phyloP scores from a whole-genome alignment of 2,113 vertebrate species.

The Myodes glareolus region DNA sequence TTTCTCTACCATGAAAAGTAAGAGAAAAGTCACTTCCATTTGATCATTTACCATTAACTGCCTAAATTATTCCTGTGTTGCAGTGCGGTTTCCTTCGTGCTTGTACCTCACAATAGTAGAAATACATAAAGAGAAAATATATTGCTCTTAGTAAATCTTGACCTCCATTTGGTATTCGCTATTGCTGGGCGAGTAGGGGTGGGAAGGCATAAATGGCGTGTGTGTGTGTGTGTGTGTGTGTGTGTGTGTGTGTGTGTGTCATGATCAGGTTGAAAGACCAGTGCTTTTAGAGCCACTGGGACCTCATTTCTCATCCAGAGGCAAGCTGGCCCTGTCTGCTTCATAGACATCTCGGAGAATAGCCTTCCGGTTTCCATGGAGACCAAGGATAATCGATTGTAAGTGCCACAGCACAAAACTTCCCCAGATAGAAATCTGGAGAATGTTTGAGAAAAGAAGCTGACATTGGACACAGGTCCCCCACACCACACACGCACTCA shows the following conservation, averaged over 20 bases:
- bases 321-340: not conserved
- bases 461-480: not conserved
- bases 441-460: not conserved
- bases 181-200: not conserved
- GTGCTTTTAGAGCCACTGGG: not conserved
- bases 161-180: not conserved
- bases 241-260: not conserved
- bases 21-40: conserved; percentile 81
- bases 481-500: not conserved
- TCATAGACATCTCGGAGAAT: not conserved
- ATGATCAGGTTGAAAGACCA: not conserved
- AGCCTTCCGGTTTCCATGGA: not conserved
- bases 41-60: conserved; percentile 49
- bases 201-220: not conserved
- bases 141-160: not conserved
- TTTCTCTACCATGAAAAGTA: conserved; percentile 99
- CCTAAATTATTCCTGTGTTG: conserved; percentile 25
- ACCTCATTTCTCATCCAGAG: not conserved
- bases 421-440: not conserved
- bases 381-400: not conserved
- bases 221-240: too few species aligned
- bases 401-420: not conserved
- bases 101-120: conserved; percentile 65
- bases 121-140: conserved; percentile 67
- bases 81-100: not conserved